Evolutionary conservation across 2,888 invertebrate genomes (phyloP), one percentile per base, ranked within the genome.

Genomic region (Plutella xylostella): DNA sequence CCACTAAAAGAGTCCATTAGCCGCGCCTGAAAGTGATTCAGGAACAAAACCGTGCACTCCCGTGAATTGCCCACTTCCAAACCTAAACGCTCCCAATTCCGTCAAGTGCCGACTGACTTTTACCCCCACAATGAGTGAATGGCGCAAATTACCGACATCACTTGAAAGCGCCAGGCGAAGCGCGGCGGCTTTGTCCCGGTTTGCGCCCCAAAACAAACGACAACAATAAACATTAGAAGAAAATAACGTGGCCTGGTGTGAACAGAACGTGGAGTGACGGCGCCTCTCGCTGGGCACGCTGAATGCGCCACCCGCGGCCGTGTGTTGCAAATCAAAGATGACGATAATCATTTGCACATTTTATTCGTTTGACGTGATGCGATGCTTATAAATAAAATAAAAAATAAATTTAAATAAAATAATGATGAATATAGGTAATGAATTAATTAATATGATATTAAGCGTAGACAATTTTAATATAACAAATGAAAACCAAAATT

Each of bases 211-310:
- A 79, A 82, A 82, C 79, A 80, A 80, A 74, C 73, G 77, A 68
- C 72, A 69, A 80, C 82, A 82, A 79, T 82, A 82, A 82, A 82
- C 79, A 80, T 67, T 77, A 71, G 75, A 79, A 79, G 76, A 74
- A 72, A 80, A 77, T 14, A 30, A 55, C 63, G 53, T 55, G 60
- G 56, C 64, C 68, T 64, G 51, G 64, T 38, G 53, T 25, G 51
- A 51, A 65, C 73, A 80, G 79, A 80, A 74, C n/a, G n/a, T n/a
- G 72, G 82, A 77, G 82, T 75, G 80, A 82, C 80, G 78, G 76
- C 57, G 70, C 58, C 61, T 63, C 64, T 75, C 75, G 72, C 42
- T 72, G 80, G 62, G 66, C 74, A 70, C 54, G 52, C 58, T 72
- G 72, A 79, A 79, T 71, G 49, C 57, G 55, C 48, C 48, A 45